phyloP scores from a whole-genome alignment of 1,140 invertebrate genomes.

The silkworm (Bombyx mori) region DNA sequence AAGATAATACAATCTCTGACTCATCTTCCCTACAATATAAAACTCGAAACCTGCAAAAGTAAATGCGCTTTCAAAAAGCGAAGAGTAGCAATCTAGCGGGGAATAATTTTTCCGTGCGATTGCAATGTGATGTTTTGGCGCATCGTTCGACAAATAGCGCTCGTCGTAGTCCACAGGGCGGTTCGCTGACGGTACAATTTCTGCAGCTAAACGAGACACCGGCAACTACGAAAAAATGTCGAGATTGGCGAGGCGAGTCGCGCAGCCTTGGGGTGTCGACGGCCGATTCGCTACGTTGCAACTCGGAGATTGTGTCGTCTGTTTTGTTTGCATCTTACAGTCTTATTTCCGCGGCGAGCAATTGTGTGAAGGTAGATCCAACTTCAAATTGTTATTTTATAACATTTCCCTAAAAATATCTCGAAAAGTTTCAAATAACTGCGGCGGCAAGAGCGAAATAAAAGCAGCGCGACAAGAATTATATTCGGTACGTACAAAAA shows the following conservation, averaged over 20 bases:
- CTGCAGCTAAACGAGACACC: slow-evolving; percentile 20
- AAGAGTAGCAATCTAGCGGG: slow-evolving; percentile 53
- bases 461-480: slow-evolving; percentile 13
- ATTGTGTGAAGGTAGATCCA: slow-evolving; percentile 46
- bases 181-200: slow-evolving; percentile 59
- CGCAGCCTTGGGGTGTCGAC: slow-evolving; percentile 53
- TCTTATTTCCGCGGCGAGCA: slow-evolving; percentile 59
- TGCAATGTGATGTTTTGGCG: slow-evolving; percentile 65
- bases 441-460: slow-evolving; percentile 11
- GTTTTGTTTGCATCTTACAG: slow-evolving; percentile 60
- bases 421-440: slow-evolving; percentile 11
- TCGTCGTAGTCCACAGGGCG: slow-evolving; percentile 55
- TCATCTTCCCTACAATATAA: slow-evolving; percentile 52
- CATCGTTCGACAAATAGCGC: slow-evolving; percentile 65
- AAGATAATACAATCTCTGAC: slow-evolving; percentile 59
- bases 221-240: slow-evolving; percentile 57
- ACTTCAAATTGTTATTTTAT: slow-evolving; percentile 47
- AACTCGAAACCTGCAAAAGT: slow-evolving; percentile 48
- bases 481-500: slow-evolving; percentile 7
- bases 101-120: slow-evolving; percentile 65
- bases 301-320: slow-evolving; percentile 62
- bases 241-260: slow-evolving; percentile 52
- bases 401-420: slow-evolving; percentile 34
- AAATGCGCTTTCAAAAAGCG: slow-evolving; percentile 58
- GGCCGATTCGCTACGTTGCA: slow-evolving; percentile 57